phyloP scores from a whole-genome alignment of 35 echinoderm and acorn worm genomes.

The Hemicentrotus pulcherrimus region DNA sequence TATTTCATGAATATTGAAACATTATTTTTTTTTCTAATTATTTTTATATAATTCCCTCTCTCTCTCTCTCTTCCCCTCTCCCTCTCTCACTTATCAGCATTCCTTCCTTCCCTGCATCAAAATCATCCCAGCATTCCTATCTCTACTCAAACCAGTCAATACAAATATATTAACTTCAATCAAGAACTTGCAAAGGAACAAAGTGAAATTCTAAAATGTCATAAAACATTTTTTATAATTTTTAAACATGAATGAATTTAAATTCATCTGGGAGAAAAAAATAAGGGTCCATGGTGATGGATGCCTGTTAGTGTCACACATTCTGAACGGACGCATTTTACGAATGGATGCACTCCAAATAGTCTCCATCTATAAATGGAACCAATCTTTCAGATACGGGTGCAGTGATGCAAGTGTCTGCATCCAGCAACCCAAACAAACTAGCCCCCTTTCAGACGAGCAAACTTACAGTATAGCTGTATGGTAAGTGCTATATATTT shows the following conservation, averaged over 20 bases:
- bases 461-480: too few relatives aligned
- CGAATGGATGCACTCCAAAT: slow-evolving; percentile 1
- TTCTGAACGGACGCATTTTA: background rate
- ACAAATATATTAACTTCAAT: too few relatives aligned
- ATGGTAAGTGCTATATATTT: too few relatives aligned
- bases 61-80: too few relatives aligned
- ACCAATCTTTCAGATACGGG: background rate
- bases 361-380: background rate
- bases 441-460: background rate
- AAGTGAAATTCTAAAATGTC: background rate
- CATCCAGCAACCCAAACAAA: background rate
- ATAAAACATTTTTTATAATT: background rate
- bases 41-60: too few relatives aligned
- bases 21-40: too few relatives aligned
- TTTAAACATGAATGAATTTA: background rate
- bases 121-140: too few relatives aligned
- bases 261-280: background rate
- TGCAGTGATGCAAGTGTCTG: background rate
- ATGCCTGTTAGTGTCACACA: background rate
- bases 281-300: background rate
- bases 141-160: too few relatives aligned
- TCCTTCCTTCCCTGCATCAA: too few relatives aligned
- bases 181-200: background rate
- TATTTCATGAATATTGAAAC: too few relatives aligned
- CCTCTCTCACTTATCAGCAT: too few relatives aligned